Evolutionary conservation across 2,797 vertebrate species (phyloP).

Genomic region (Meriones psammophilus): DNA sequence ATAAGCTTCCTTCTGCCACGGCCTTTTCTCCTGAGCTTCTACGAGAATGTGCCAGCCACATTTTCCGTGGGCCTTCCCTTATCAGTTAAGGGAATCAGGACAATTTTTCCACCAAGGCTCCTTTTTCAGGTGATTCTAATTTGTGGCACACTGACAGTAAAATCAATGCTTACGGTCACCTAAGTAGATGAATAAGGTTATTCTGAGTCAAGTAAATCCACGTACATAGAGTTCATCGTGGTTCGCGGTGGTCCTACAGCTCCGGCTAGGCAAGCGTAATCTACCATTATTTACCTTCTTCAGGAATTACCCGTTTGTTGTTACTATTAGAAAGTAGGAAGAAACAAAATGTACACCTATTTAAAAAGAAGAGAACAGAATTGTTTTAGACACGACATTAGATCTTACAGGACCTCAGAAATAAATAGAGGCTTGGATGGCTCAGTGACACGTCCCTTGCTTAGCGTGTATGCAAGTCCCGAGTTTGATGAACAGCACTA

Average conservation of each 20-base stretch:
- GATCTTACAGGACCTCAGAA: background rate
- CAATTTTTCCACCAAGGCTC: background rate
- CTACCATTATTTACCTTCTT: background rate
- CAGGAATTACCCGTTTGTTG: background rate
- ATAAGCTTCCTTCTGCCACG: background rate
- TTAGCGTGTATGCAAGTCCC: background rate
- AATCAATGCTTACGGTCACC: background rate
- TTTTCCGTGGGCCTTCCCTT: background rate
- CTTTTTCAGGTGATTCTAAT: background rate
- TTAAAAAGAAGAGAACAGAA: background rate
- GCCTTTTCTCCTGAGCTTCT: background rate
- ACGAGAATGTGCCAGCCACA: background rate
- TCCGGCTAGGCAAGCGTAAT: background rate
- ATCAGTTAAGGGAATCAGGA: background rate
- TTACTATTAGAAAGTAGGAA: background rate
- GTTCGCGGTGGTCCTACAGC: background rate
- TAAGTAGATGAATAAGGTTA: background rate
- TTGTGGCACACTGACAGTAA: background rate
- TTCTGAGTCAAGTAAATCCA: background rate
- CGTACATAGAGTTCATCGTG: background rate
- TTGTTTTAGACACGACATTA: background rate
- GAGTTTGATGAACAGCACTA: background rate
- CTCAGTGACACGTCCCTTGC: background rate
- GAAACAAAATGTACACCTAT: background rate
- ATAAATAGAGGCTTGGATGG: background rate